A percentile compares a stretch with the other conserved stretches of the same genome.
These are phyloP conservation scores for Pristionchus maxplancki DNA, from an alignment of 2,888 invertebrate species.

Conservation along the genomic window DNA sequence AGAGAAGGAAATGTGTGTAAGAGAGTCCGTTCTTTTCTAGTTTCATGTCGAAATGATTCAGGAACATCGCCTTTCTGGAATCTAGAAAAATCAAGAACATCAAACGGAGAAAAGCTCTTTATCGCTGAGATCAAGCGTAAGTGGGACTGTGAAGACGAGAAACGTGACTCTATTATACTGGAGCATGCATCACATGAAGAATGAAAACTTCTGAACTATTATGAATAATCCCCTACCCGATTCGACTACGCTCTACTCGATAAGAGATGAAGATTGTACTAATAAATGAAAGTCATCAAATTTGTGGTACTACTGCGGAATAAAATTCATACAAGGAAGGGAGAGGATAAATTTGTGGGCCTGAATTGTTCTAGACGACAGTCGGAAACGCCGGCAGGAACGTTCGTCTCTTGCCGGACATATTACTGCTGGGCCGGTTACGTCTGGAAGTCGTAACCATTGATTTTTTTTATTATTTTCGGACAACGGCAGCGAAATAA, in stretches of 20 bases:
- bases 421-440: neutral
- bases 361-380: too few relatives aligned
- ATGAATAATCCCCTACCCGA: neutral
- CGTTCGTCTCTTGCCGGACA: neutral
- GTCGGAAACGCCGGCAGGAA: conserved; percentile 28
- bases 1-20: neutral
- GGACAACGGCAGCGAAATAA: too few relatives aligned
- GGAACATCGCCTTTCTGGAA: too few relatives aligned
- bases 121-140: neutral
- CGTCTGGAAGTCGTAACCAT: neutral
- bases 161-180: too few relatives aligned
- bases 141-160: too few relatives aligned
- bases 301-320: too few relatives aligned
- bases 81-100: neutral
- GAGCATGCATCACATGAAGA: neutral
- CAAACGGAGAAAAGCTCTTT: neutral
- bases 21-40: neutral
- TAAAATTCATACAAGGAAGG: too few relatives aligned
- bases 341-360: too few relatives aligned
- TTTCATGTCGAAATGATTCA: neutral
- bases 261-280: neutral
- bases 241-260: neutral
- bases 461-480: too few relatives aligned
- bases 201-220: too few relatives aligned
- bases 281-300: too few relatives aligned